Base-by-base conservation (phyloP, 2,888 invertebrate species). In the Ochlodes sylvanus region DNA sequence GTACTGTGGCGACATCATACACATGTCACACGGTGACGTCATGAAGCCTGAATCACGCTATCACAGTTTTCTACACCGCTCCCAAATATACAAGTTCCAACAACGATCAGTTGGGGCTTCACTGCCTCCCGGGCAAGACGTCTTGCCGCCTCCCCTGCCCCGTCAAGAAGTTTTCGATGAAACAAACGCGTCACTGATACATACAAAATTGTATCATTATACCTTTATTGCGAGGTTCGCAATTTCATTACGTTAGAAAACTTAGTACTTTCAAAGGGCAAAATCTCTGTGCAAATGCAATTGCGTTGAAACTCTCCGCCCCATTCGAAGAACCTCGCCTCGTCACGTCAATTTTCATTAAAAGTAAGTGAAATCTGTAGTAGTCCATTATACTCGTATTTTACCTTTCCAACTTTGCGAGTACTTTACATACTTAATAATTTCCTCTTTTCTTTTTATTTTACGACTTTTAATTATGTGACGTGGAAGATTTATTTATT, bases 321-420 rank as follows among this genome's bases (percentile, higher is more conserved):
- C 52, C 21, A 21, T 52, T 52, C 12, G 21, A 14, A 56, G 17
- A 56, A 38, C 38, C 14, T 34, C 17, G 38, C 7, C 34, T 17
- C 15, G 34, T 12, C 38, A 38, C 32, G 38, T 56, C 57, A 57
- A 57, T 57, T 57, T 57, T 57, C 57, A 57, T 57, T 57, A 41
- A 57, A 57, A 57, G 41, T 42, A 57, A 57, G 19, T 57, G 38
- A 57, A 57, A 57, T 19, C 19, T 41, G 57, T 57, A 57, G 57
- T 57, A 14, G 41, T 42, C 57, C 42, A 54, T 54, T 54, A 54
- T 54, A 54, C 54, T 54, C n/a, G n/a, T 54, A 54, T 54, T 54
- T 54, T 54, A 32, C 27, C 54, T 54, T n/a, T 54, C 54, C 54
- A 32, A 54, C 54, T 54, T 32, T 54, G 54, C 14, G 54, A 7